A percentile compares a stretch with the other conserved stretches of the same genome.
These are phyloP conservation scores for Coenonympha arcania DNA, from an alignment of 2,888 invertebrate species.

Conservation along the genomic window DNA sequence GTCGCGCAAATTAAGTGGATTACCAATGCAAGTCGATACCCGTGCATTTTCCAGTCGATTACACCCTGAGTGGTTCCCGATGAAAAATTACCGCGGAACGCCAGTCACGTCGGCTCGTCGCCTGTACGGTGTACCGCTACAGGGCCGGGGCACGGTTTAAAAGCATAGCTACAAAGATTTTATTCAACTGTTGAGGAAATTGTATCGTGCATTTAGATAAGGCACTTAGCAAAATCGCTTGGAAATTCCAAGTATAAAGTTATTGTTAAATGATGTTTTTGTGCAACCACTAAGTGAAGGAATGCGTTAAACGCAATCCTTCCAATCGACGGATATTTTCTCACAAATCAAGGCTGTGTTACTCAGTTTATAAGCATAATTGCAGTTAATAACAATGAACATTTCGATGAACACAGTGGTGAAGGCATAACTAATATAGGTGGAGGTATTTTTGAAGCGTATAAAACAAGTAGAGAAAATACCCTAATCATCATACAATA, in stretches of 20 bases:
- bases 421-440: no score
- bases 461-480: no score
- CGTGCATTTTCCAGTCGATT: constrained; percentile 54
- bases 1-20: constrained; percentile 20
- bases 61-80: constrained; percentile 39
- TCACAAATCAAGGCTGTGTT: no score
- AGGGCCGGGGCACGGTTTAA: constrained; percentile 14
- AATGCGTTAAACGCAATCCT: background rate
- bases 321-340: background rate
- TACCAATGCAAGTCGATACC: constrained; percentile 36
- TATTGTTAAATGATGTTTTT: no score
- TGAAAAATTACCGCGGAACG: constrained; percentile 46
- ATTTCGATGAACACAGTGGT: no score
- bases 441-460: no score
- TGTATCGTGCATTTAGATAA: background rate
- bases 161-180: background rate
- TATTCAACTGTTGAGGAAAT: constrained; percentile 1
- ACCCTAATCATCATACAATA: background rate
- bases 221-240: no score
- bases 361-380: no score
- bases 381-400: no score
- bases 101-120: constrained; percentile 40
- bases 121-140: constrained; percentile 18
- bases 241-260: no score
- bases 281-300: no score